Conservation (phyloP, 2,113 vertebrate genomes). For the Chelonoidis abingdonii region DNA sequence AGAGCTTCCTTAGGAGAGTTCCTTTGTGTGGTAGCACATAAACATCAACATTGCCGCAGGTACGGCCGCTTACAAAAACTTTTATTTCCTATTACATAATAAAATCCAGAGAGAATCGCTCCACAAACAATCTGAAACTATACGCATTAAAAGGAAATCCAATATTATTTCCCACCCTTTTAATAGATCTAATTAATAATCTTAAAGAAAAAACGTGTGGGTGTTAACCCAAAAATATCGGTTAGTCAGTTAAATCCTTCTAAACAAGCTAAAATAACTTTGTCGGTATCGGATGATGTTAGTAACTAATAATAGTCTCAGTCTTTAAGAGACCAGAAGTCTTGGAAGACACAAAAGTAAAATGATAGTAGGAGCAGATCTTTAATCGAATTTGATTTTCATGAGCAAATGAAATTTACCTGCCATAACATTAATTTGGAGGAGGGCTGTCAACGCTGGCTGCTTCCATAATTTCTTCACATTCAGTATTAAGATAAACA, state of each 20-base stretch:
- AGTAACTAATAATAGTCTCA: slow-evolving; percentile 29
- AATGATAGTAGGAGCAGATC: slow-evolving; percentile 14
- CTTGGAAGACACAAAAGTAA: background rate
- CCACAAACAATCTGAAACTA: background rate
- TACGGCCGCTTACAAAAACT: background rate
- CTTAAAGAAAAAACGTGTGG: background rate
- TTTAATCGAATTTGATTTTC: slow-evolving; percentile 80
- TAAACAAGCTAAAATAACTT: slow-evolving; percentile 20
- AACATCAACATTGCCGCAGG: background rate
- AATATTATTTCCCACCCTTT: background rate
- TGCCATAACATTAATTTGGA: slow-evolving; percentile 68
- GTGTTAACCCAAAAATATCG: background rate
- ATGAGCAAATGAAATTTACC: slow-evolving; percentile 79
- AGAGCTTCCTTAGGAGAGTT: background rate
- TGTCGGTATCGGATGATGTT: background rate
- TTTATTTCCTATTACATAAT: background rate
- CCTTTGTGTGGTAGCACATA: slow-evolving; percentile 28
- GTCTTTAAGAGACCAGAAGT: background rate
- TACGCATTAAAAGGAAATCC: background rate
- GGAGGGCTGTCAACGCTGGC: slow-evolving; percentile 52
- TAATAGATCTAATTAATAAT: background rate
- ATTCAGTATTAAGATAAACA: slow-evolving; percentile 74
- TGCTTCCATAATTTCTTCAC: slow-evolving; percentile 65
- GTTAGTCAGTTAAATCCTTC: slow-evolving; percentile 1
- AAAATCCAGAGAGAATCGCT: background rate